Evolutionary conservation across 2,797 vertebrate species (phyloP), one percentile per base, ranked within the genome.

Genomic region (Acropternis orthonyx): DNA sequence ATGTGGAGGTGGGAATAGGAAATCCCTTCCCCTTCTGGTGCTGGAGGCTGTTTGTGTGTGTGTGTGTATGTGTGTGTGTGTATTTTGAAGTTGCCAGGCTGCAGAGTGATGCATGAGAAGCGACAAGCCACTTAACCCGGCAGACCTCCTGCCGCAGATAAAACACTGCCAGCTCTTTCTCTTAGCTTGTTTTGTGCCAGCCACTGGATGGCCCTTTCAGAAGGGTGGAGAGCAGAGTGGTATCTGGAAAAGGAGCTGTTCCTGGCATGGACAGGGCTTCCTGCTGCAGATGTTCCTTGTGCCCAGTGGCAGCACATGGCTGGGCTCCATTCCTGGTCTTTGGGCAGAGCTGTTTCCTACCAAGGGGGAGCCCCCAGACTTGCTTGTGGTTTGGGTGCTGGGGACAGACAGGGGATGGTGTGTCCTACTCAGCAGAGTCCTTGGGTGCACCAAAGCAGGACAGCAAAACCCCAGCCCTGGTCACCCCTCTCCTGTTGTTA

Each of bases 391-490:
- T 75, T 72, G 27, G 34, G 41, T 83, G 54, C 48, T 80, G 69
- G 58, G 13, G 32, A 66, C n/a, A 56, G 77, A 67, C 62, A 66
- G 46, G 51, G 73, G 32, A 52, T 6, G 2, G 16, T 9, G 7
- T 3, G 7, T 78, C 23, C 19, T 66, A 37, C 46, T 30, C 58
- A 62, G 46, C 48, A 74, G 59, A 85, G 65, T 21, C 68, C 12
- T 92, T 2, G 3, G 66, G 51, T 2, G 7, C 48, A 59, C 36
- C 49, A 82, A 96, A 97, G 96, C 96, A 95, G 96, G 97, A 97
- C 83, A 97, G 96, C 97, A 97, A 97, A 97, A 76, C 28, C 32
- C 61, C 58, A 90, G 61, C 32, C 76, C 75, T 51, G 41, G 59
- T 78, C 43, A 72, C 39, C n/a, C 28, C 24, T 72, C 26, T 84